Evolutionary conservation across 2,113 vertebrate species (phyloP).

Genomic region (Conger conger): DNA sequence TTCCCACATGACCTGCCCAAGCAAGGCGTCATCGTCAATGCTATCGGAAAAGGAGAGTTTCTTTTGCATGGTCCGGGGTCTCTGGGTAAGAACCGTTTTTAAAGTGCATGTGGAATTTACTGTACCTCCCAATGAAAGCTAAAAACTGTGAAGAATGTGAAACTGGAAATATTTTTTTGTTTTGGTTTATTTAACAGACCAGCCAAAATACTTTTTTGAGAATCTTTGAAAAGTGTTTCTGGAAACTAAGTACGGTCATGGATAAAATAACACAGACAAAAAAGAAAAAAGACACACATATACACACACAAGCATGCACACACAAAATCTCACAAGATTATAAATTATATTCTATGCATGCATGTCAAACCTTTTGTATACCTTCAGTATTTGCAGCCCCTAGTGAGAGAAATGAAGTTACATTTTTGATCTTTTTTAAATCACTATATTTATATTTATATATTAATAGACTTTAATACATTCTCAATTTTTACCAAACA

Average conservation of each 20-base stretch:
- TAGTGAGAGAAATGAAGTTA: background rate
- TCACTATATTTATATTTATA: background rate
- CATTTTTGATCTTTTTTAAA: background rate
- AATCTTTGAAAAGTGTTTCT: background rate
- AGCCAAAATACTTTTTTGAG: too few species aligned
- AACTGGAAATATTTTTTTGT: too few species aligned
- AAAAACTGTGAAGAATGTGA: too few species aligned
- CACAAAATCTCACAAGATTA: too few species aligned
- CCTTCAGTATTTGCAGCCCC: too few species aligned
- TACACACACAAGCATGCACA: too few species aligned
- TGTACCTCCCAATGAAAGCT: background rate
- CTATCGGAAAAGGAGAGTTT: slow-evolving; percentile 58
- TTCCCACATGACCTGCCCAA: slow-evolving; percentile 55
- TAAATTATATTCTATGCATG: too few species aligned
- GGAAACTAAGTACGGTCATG: background rate
- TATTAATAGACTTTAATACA: background rate
- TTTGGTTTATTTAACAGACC: too few species aligned
- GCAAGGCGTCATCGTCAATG: slow-evolving; percentile 47
- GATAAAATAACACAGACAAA: background rate
- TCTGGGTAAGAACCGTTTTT: slow-evolving; percentile 55
- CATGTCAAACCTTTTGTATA: too few species aligned
- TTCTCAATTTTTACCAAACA: background rate
- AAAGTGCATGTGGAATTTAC: background rate
- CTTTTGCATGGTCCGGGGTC: slow-evolving; percentile 62
- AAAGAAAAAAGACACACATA: background rate